These are phyloP conservation scores for Anniella stebbinsi DNA, from an alignment of 2,797 vertebrate genomes.

Conservation along the genomic window DNA sequence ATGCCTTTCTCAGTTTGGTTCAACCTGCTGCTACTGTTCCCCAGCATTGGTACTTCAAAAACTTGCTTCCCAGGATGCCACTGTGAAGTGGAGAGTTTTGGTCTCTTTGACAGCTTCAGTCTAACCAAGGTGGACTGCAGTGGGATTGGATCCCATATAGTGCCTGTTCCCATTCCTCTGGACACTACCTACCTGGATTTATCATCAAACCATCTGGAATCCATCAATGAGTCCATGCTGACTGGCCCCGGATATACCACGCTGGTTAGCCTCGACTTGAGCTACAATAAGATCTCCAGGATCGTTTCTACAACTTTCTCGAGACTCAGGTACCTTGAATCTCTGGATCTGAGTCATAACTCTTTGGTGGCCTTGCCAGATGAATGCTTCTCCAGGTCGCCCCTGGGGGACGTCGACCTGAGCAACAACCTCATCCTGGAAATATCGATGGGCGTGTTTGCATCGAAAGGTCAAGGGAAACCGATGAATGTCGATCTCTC, in stretches of 20 bases:
- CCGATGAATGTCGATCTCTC: slow-evolving; percentile 90
- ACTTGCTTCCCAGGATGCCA: slow-evolving; percentile 91
- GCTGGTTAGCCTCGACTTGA: slow-evolving; percentile 91
- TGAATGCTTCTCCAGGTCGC: slow-evolving; percentile 88
- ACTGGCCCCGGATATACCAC: slow-evolving; percentile 96
- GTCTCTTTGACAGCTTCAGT: slow-evolving; percentile 97
- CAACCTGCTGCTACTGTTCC: slow-evolving; percentile 77
- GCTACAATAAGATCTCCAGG: slow-evolving; percentile 88
- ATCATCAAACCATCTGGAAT: slow-evolving; percentile 89
- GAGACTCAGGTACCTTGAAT: slow-evolving; percentile 94
- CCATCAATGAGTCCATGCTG: slow-evolving; percentile 88
- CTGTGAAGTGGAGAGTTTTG: slow-evolving; percentile 95
- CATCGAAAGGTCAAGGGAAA: slow-evolving; percentile 84
- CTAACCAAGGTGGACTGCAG: slow-evolving; percentile 94
- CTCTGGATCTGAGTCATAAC: slow-evolving; percentile 94
- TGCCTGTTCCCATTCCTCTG: slow-evolving; percentile 92
- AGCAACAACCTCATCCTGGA: slow-evolving; percentile 90
- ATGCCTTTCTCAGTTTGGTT: slow-evolving; percentile 84
- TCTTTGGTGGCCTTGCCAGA: slow-evolving; percentile 83
- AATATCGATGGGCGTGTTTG: slow-evolving; percentile 85
- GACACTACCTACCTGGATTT: slow-evolving; percentile 94
- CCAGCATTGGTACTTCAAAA: slow-evolving; percentile 74
- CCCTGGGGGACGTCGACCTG: slow-evolving; percentile 90
- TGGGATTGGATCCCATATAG: slow-evolving; percentile 83
- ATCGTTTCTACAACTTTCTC: slow-evolving; percentile 88